Conservation (phyloP, 2,797 vertebrate species). For the Coendou prehensilis region DNA sequence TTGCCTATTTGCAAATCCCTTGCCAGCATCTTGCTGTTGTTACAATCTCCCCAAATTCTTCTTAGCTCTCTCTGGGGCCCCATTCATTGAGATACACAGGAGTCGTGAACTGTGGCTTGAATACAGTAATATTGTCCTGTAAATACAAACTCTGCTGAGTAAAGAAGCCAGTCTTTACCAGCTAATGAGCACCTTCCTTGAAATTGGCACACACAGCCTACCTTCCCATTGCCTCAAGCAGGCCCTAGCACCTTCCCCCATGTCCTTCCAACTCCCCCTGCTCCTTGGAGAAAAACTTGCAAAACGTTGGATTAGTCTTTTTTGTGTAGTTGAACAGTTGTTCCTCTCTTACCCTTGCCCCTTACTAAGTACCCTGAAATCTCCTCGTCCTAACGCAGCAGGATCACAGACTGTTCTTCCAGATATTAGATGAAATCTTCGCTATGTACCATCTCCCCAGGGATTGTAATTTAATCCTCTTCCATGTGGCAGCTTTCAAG, state of each 20-base stretch:
- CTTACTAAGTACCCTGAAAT: slow-evolving; percentile 45
- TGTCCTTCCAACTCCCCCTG: neutral
- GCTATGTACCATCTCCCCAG: neutral
- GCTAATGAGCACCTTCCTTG: neutral
- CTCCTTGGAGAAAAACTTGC: slow-evolving; percentile 26
- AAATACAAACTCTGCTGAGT: slow-evolving; percentile 39
- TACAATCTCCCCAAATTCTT: slow-evolving; percentile 5
- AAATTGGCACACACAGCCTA: slow-evolving; percentile 4
- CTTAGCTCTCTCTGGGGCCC: slow-evolving; percentile 14
- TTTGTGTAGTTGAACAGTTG: slow-evolving; percentile 6
- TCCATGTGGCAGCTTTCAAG: neutral
- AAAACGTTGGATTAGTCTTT: slow-evolving; percentile 62
- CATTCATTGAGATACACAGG: slow-evolving; percentile 26
- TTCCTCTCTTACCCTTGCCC: neutral
- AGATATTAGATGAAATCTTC: slow-evolving; percentile 44
- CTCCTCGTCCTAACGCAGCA: slow-evolving; percentile 24
- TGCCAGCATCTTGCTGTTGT: slow-evolving; percentile 50
- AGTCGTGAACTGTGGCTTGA: slow-evolving; percentile 63
- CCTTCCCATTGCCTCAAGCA: slow-evolving; percentile 2
- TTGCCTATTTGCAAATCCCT: slow-evolving; percentile 35
- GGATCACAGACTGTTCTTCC: slow-evolving; percentile 38
- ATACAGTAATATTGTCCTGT: slow-evolving; percentile 61
- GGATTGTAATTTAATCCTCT: slow-evolving; percentile 44
- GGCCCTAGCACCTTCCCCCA: neutral
- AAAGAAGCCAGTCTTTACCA: slow-evolving; percentile 58